Conservation (phyloP, 2,113 vertebrate species). For the Upupa epops region DNA sequence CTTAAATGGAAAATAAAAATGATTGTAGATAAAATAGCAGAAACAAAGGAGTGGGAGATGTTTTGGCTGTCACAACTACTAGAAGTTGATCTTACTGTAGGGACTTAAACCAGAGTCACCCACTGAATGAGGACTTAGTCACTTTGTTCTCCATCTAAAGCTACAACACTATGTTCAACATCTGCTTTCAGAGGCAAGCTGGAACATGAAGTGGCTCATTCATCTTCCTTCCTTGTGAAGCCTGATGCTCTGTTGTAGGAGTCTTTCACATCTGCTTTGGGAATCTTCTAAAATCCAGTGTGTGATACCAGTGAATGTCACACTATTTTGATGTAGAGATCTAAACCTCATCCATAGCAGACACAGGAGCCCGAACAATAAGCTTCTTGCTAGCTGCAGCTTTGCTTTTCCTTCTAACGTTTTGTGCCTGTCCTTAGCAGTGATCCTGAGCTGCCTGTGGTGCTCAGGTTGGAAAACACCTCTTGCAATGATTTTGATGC, state of each 20-base stretch:
- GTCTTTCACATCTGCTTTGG: background rate
- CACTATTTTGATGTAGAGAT: background rate
- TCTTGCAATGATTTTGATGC: background rate
- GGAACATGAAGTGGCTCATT: background rate
- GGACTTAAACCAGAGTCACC: background rate
- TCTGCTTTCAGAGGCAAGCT: background rate
- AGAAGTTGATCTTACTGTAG: background rate
- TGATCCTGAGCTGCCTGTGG: background rate
- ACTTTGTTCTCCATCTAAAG: background rate
- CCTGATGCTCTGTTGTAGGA: background rate
- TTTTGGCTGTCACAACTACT: background rate
- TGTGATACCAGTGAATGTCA: background rate
- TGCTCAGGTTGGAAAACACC: background rate
- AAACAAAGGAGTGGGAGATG: background rate
- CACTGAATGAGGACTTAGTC: background rate
- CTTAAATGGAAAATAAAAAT: background rate
- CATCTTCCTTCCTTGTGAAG: background rate
- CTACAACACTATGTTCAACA: rapidly evolving
- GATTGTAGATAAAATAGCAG: background rate
- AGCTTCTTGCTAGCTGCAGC: background rate
- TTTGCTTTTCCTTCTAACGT: background rate
- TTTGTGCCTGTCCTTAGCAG: background rate
- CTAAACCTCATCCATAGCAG: background rate
- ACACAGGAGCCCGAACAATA: background rate
- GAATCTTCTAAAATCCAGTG: background rate